Conservation (phyloP, 2,797 vertebrate species). For the Oreochromis mossambicus region DNA sequence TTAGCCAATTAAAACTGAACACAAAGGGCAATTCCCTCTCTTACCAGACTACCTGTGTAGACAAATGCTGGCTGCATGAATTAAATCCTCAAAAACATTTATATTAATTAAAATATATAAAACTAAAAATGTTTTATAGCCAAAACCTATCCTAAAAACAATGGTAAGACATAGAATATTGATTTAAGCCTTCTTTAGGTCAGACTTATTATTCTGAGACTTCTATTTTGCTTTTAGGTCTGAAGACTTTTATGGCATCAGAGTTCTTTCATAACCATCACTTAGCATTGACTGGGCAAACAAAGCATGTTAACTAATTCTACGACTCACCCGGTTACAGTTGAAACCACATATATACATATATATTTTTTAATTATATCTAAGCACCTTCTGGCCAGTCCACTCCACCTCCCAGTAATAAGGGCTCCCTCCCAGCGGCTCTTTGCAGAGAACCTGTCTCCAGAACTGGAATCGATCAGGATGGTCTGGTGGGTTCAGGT, state of each 20-base stretch:
- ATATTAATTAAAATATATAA: neutral
- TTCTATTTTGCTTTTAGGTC: neutral
- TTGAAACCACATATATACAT: accelerated
- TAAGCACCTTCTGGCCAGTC: constrained; percentile 69
- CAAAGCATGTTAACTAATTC: neutral
- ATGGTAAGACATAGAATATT: neutral
- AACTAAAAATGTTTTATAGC: neutral
- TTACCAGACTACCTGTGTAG: neutral
- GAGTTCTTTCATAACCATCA: neutral
- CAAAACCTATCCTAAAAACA: neutral
- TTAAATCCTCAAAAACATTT: neutral
- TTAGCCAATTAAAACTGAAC: neutral
- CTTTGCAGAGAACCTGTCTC: constrained; percentile 77
- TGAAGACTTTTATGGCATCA: neutral
- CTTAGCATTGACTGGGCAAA: neutral
- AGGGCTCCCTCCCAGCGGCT: constrained; percentile 71
- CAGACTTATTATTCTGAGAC: neutral
- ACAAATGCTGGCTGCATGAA: accelerated
- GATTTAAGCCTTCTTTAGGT: neutral
- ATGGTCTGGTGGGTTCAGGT: constrained; percentile 66
- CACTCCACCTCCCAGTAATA: constrained; percentile 83
- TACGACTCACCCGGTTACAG: neutral
- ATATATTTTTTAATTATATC: neutral
- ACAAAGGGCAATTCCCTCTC: neutral
- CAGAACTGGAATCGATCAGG: constrained; percentile 76